Base-by-base conservation (phyloP, 2,888 invertebrate species). In the Sthenelais limicola region DNA sequence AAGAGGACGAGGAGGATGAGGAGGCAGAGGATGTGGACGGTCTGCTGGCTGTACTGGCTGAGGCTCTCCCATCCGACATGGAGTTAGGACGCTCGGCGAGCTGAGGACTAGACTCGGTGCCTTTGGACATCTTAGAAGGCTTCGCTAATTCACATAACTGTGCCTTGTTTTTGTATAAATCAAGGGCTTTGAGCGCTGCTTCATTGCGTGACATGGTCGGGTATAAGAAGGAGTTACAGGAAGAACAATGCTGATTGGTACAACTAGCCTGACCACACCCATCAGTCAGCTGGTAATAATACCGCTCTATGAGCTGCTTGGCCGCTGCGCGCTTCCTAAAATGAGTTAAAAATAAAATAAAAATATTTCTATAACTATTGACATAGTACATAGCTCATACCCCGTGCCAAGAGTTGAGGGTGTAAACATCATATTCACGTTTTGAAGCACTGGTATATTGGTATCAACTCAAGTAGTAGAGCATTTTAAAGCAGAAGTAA, bases 221-320 rank as follows among this genome's bases (percentile, higher is more conserved):
- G 67, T 80, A 78, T 28, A 73, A 56, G 72, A 85, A 87, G 15
- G 72, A 43, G 2, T 77, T 67, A 69, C 94, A 95, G 24, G 97
- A 96, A 79, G 95, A 95, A 90, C 97, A 97, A 87, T 92, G 91
- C 84, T 91, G 91, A 89, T 97, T 97, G 83, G 92, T 91, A 88
- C 97, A 97, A 82, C 91, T 90, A n/a, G 92, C 90, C 88, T 95
- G 94, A 30, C 97, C 96, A 89, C 97, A 97, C 80, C 97, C 97
- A 87, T 95, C 94, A 51, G 94, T 92, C 78, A 97, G 90, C 89
- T 97, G 96, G 89, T 94, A 95, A 88, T 96, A 96, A 89, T 96
- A 97, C 83, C 94, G 91, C 88, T 96, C 95, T 79, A 97, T 96
- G 77, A 95, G 90, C 78, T 85, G 82, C 88, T 92, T 94, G 49